Conservation (phyloP, 2,797 vertebrate genomes). For the Pseudochromis fuscus region DNA sequence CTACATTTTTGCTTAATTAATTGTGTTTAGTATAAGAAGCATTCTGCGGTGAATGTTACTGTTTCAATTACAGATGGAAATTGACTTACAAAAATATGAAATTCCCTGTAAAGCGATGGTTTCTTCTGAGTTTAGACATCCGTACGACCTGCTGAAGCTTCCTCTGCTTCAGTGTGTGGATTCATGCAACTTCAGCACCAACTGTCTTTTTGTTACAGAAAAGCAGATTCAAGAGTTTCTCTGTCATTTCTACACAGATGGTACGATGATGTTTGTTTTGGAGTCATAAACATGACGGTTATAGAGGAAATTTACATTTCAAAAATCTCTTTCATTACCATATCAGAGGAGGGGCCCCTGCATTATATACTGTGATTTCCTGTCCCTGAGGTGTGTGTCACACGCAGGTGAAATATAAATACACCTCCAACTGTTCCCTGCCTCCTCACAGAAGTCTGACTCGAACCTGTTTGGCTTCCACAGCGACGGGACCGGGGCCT, state of each 20-base stretch:
- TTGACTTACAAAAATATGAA: conserved; percentile 78
- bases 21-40: conserved; percentile 81
- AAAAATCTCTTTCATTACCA: conserved; percentile 50
- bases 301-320: conserved; percentile 31
- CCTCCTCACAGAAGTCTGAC: conserved; percentile 20
- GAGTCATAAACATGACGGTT: conserved; percentile 26
- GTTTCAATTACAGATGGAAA: conserved; percentile 83
- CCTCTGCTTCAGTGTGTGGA: conserved; percentile 12
- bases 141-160: conserved; percentile 10
- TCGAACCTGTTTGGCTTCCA: conserved; percentile 47
- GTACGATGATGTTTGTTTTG: conserved; percentile 9
- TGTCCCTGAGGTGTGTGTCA: conserved; percentile 49
- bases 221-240: background rate
- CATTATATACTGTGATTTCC: conserved; percentile 25
- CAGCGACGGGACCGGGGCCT: conserved; percentile 41
- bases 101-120: conserved; percentile 53
- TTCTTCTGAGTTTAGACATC: conserved; percentile 50
- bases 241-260: conserved; percentile 2
- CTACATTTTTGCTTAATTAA: conserved; percentile 85
- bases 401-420: conserved; percentile 67
- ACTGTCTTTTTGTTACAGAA: background rate
- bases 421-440: conserved; percentile 48
- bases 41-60: conserved; percentile 74
- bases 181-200: background rate
- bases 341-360: conserved; percentile 19